Percentiles rank a stretch among this genome's conserved stretches.
Evolutionary conservation across 2,797 vertebrate genomes (phyloP).

Genomic region (Galagoides demidoff): DNA sequence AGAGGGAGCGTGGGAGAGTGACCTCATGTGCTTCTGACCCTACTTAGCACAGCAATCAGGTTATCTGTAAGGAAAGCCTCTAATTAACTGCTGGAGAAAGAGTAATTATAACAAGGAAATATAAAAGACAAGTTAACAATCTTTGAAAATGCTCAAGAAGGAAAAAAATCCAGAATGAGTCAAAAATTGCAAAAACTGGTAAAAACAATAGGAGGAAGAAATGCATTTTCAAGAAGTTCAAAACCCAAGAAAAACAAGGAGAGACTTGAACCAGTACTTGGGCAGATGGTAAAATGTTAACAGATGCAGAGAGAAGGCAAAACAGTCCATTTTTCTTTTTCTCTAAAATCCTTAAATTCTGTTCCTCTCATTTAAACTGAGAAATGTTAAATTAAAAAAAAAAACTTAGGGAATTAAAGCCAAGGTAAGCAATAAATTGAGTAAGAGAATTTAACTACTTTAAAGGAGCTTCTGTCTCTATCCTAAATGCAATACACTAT

Average conservation of each 20-base stretch:
- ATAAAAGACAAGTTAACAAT: slow-evolving; percentile 1
- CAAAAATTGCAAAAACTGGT: background rate
- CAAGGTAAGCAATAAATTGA: background rate
- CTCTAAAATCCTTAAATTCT: slow-evolving; percentile 29
- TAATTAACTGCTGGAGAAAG: background rate
- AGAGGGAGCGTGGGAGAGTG: background rate
- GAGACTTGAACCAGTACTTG: background rate
- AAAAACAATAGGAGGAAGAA: background rate
- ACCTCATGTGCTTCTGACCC: background rate
- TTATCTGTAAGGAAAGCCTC: slow-evolving; percentile 23
- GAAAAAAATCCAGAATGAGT: background rate
- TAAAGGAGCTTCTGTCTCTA: background rate
- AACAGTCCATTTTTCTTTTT: background rate
- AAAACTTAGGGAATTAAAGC: background rate
- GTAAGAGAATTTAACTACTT: background rate
- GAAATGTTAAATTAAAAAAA: background rate
- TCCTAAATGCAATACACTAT: background rate
- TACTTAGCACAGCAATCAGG: background rate
- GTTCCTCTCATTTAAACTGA: slow-evolving; percentile 18
- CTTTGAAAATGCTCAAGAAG: background rate
- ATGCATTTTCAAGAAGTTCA: background rate
- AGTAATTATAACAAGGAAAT: background rate
- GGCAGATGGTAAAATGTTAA: slow-evolving; percentile 38
- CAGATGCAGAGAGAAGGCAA: slow-evolving; percentile 9
- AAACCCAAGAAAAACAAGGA: background rate